A percentile compares a stretch with the other conserved stretches of the same genome.
These are phyloP conservation scores for Aleiodes leptofemur DNA, from an alignment of 2,888 invertebrate genomes.

Conservation along the genomic window DNA sequence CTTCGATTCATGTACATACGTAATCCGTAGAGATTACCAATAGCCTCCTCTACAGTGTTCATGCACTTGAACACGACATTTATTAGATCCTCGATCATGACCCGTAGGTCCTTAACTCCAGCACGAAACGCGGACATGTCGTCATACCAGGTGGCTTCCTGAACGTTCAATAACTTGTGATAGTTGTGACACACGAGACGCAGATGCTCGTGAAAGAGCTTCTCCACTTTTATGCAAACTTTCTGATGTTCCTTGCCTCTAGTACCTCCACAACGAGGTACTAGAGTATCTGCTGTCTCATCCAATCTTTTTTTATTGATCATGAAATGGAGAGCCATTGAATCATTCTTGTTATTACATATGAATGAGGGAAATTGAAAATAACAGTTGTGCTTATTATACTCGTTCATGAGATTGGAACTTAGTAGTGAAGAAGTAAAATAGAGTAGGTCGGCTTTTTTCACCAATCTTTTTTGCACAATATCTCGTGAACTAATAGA, in stretches of 20 bases:
- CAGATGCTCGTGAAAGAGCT: slow-evolving; percentile 83
- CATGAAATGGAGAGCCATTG: slow-evolving; percentile 18
- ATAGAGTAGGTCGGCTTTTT: too few relatives aligned
- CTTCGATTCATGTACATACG: slow-evolving; percentile 87
- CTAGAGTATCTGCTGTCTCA: slow-evolving; percentile 82
- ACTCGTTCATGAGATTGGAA: too few relatives aligned
- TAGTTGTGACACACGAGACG: slow-evolving; percentile 80
- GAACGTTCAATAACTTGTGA: slow-evolving; percentile 85
- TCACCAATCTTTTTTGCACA: too few relatives aligned
- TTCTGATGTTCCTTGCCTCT: slow-evolving; percentile 82
- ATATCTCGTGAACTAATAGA: too few relatives aligned
- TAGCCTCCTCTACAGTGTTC: slow-evolving; percentile 87
- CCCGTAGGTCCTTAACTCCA: slow-evolving; percentile 81
- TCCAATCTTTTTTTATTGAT: slow-evolving; percentile 77
- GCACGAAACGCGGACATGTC: slow-evolving; percentile 81
- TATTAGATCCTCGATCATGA: slow-evolving; percentile 89
- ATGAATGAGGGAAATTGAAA: neutral
- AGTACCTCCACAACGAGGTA: slow-evolving; percentile 84
- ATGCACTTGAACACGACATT: slow-evolving; percentile 87
- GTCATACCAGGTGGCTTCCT: slow-evolving; percentile 89
- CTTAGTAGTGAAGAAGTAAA: too few relatives aligned
- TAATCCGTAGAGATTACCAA: slow-evolving; percentile 86
- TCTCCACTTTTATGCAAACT: slow-evolving; percentile 84
- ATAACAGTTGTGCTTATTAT: slow-evolving; percentile 4
- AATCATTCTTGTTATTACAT: neutral